Base-by-base conservation (phyloP, 2,797 vertebrate species). In the Trematomus bernacchii region DNA sequence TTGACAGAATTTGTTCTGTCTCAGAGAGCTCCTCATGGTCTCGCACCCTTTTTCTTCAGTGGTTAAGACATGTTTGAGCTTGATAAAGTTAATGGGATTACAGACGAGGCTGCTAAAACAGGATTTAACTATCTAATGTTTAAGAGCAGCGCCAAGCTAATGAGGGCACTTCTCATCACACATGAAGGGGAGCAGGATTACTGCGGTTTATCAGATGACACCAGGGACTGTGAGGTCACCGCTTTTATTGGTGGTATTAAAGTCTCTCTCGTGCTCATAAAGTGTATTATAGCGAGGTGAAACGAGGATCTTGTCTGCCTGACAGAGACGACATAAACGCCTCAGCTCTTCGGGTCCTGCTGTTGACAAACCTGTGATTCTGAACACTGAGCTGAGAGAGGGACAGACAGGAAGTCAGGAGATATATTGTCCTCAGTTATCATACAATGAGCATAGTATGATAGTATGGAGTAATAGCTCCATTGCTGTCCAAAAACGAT, bases 31-130 rank as follows among this genome's bases (percentile, higher is more conserved):
- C 59, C 60, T 62, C 71, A 14, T 47, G 65, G 21, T 79, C 78
- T 80, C 55, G 68, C 51, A 64, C 77, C 71, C 84, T 62, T 84
- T 89, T 86, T 86, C 80, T 87, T 76, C 66, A 46, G 58, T 69
- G 76, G 75, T 87, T 89, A 88, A 89, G 16, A 73, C 37, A 21
- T 55, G 74, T 54, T 83, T 83, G 85, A 87, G 86, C 81, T 70
- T 72, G 89, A 86, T 86, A 84, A 76, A 84, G 85, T 87, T 92
- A 92, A 94, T 91, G 90, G 90, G 91, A 94, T 95, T 94, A 93
- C 70, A 82, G 77, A 77, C 50, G 79, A 71, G 82, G 67, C 83
- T 82, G 71, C 90, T 88, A 89, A 91, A 85, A 83, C 82, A 23
- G 58, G 68, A 87, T 91, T 91, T 87, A 83, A 85, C 84, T 71